Conservation (phyloP, 2,113 vertebrate genomes). For the Seriola quinqueradiata region DNA sequence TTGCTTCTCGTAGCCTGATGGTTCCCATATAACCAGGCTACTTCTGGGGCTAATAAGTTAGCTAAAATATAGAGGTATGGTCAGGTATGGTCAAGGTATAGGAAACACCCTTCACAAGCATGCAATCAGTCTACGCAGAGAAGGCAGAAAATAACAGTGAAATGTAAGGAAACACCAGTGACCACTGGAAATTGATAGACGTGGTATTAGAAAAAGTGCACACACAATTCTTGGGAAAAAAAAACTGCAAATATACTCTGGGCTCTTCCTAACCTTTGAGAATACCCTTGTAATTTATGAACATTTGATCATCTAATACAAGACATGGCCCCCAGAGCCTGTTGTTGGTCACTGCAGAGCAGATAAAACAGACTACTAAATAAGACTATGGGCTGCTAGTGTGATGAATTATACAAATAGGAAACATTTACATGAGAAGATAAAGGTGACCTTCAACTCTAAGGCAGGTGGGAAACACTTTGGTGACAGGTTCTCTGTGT, state of each 20-base stretch:
- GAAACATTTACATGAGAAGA: neutral
- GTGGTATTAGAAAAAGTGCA: neutral
- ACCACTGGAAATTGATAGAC: neutral
- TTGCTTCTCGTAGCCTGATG: neutral
- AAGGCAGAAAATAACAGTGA: neutral
- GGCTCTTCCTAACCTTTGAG: conserved; percentile 21
- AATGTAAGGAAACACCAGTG: neutral
- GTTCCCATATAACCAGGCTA: neutral
- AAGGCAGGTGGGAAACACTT: neutral
- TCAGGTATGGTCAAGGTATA: conserved; percentile 16
- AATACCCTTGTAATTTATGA: conserved; percentile 1
- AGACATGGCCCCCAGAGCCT: neutral
- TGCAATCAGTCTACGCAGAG: conserved; percentile 3
- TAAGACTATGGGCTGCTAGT: neutral
- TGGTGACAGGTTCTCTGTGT: neutral
- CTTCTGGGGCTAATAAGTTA: neutral
- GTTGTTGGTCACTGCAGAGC: neutral
- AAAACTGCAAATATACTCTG: conserved; percentile 6
- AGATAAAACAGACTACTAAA: neutral
- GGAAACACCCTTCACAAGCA: neutral
- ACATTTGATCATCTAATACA: neutral
- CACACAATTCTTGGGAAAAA: neutral
- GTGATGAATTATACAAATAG: neutral
- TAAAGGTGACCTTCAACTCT: neutral
- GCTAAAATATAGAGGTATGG: neutral